These are phyloP conservation scores for Lepetodrilus schrolli DNA, from an alignment of 2,888 invertebrate genomes.

Conservation along the genomic window DNA sequence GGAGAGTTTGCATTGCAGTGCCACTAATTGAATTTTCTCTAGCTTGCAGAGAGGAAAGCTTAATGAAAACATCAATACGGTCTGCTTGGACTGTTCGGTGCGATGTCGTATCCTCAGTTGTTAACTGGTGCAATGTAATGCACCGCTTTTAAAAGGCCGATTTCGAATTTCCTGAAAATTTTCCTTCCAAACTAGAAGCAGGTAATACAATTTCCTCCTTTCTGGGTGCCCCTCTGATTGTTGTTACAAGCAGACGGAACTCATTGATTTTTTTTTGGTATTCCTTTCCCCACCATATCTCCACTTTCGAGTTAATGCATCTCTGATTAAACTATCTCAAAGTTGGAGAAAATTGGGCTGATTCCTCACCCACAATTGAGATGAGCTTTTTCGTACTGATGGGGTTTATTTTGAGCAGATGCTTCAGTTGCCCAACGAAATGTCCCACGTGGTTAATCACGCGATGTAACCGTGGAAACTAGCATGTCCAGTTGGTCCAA, in stretches of 20 bases:
- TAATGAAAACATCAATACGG: slow-evolving; percentile 7
- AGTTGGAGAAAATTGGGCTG: slow-evolving; percentile 28
- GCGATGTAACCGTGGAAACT: background rate
- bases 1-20: background rate
- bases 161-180: slow-evolving; percentile 20
- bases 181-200: background rate
- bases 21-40: slow-evolving; percentile 6
- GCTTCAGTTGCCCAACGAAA: slow-evolving; percentile 10
- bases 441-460: slow-evolving; percentile 19
- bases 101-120: background rate
- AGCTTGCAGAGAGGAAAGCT: background rate
- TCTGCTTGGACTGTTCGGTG: background rate
- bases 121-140: background rate
- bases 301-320: background rate
- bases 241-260: background rate
- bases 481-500: background rate
- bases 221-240: background rate
- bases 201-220: slow-evolving; percentile 28
- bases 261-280: slow-evolving; percentile 28
- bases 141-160: background rate
- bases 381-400: slow-evolving; percentile 27
- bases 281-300: too few species aligned
- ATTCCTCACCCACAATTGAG: slow-evolving; percentile 26
- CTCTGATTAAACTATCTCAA: background rate
- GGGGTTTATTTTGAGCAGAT: slow-evolving; percentile 26